These are phyloP conservation scores for Drosophila imparisetae DNA, from an alignment of 2,888 invertebrate genomes.

Conservation along the genomic window DNA sequence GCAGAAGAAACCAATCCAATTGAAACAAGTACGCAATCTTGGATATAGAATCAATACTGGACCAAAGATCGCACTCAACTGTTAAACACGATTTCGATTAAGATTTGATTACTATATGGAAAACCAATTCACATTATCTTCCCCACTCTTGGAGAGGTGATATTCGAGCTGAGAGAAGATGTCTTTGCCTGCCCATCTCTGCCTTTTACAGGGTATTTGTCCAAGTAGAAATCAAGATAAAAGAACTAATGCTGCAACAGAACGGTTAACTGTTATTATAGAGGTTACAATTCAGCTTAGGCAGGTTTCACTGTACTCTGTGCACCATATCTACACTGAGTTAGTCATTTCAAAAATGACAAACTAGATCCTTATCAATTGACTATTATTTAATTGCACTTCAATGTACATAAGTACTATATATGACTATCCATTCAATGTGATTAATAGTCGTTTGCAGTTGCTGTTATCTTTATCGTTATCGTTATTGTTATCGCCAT, in stretches of 20 bases:
- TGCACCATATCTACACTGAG: not conserved
- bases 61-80: not conserved
- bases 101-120: not conserved
- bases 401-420: not conserved
- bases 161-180: not conserved
- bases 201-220: not conserved
- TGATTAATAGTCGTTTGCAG: not conserved
- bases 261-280: not conserved
- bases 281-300: not conserved
- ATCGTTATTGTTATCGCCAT: constrained; percentile 6
- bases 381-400: not conserved
- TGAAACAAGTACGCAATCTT: not conserved
- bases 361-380: not conserved
- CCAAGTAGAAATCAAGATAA: not conserved
- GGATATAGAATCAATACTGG: not conserved
- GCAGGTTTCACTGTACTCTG: not conserved
- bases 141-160: too few species aligned
- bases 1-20: not conserved
- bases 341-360: not conserved
- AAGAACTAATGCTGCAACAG: not conserved
- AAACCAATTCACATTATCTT: too few species aligned
- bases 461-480: constrained; percentile 14
- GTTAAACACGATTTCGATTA: not conserved
- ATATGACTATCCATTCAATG: not conserved
- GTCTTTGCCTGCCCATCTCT: not conserved